Evolutionary conservation across 2,888 invertebrate genomes (phyloP).

Genomic region (Coelinius sp.): DNA sequence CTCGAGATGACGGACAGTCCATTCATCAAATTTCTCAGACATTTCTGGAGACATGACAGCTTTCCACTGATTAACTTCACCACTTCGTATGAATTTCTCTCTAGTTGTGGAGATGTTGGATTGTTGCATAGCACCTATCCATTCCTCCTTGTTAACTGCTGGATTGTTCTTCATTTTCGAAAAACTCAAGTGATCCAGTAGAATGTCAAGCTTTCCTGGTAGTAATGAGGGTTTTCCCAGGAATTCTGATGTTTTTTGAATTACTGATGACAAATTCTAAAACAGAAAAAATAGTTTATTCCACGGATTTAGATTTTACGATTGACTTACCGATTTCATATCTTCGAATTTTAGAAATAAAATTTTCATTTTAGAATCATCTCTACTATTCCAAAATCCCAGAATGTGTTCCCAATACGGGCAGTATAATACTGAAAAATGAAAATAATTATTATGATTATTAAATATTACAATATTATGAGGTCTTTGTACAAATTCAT

Average conservation of each 20-base stretch:
- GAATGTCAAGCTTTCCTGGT: not conserved
- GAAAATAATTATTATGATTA: not conserved
- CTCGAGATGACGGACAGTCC: not conserved
- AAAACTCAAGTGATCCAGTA: conserved; percentile 1
- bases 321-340: conserved; percentile 9
- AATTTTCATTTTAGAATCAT: not conserved
- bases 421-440: not conserved
- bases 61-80: conserved; percentile 2
- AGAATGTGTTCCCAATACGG: not conserved
- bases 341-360: not conserved
- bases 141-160: not conserved
- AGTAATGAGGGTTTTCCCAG: not conserved
- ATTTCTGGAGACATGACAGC: not conserved
- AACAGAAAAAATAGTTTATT: conserved; percentile 61
- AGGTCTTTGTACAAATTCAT: not conserved
- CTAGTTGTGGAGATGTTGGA: not conserved
- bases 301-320: too few species aligned
- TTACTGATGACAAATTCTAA: not conserved
- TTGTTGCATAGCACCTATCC: not conserved
- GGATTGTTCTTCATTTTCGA: not conserved
- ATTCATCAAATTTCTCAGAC: not conserved
- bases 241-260: conserved; percentile 1
- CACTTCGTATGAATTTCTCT: not conserved
- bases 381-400: not conserved
- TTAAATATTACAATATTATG: not conserved